A percentile compares a stretch with the other conserved stretches of the same genome.
These are phyloP conservation scores for Zosterops pallidus DNA, from an alignment of 2,113 vertebrate species.

Conservation along the genomic window DNA sequence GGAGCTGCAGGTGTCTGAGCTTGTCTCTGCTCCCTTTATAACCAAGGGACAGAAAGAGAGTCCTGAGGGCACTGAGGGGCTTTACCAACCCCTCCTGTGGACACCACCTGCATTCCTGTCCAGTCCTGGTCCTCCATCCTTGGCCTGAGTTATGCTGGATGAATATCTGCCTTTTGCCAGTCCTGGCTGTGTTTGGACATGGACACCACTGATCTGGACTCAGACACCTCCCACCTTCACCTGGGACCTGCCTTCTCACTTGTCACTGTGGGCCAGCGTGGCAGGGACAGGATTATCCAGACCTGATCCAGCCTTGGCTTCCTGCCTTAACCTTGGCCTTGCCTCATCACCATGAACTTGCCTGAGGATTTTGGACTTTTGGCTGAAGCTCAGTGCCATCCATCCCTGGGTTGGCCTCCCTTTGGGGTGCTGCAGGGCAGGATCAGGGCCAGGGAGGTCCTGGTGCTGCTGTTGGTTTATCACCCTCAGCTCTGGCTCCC, in stretches of 20 bases:
- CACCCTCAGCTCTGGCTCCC: background rate
- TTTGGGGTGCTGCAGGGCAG: background rate
- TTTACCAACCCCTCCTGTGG: background rate
- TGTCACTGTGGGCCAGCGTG: fast-evolving
- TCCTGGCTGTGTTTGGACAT: background rate
- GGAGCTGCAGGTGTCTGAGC: background rate
- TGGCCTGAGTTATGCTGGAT: background rate
- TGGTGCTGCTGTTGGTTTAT: background rate
- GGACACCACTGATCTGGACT: background rate
- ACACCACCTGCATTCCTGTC: background rate
- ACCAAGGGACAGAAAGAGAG: background rate
- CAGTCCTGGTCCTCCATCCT: background rate
- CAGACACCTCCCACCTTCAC: background rate
- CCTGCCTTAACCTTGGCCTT: background rate
- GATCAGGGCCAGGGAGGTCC: background rate
- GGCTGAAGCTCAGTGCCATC: background rate
- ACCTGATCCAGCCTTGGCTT: background rate
- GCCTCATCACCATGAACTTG: background rate
- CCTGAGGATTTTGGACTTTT: background rate
- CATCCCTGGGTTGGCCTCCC: background rate
- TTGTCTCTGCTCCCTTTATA: background rate
- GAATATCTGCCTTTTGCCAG: background rate
- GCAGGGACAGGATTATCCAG: background rate
- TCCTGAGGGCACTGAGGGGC: background rate
- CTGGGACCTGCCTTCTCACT: background rate